Conservation (phyloP, 2,888 invertebrate genomes). For the Kuschelorhynchus macadamiae region DNA sequence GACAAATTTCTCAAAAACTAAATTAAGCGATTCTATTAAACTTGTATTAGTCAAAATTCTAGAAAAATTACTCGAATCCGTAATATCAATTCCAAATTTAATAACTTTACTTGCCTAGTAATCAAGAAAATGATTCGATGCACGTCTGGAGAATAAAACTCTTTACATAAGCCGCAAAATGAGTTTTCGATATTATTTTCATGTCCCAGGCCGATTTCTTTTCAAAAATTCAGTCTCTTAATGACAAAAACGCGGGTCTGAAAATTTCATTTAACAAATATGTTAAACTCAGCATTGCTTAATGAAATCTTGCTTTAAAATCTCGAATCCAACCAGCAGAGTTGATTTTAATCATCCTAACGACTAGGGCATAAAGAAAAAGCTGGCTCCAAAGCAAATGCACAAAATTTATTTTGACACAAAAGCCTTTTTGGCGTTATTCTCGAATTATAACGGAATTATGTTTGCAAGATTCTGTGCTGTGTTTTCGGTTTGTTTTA, state of each 20-base stretch:
- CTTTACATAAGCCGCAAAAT: background rate
- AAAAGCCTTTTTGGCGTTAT: slow-evolving; percentile 38
- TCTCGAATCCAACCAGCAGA: slow-evolving; percentile 23
- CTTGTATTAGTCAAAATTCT: too few relatives aligned
- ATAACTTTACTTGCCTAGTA: too few relatives aligned
- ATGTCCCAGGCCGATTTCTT: slow-evolving; percentile 15
- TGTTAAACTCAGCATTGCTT: slow-evolving; percentile 60
- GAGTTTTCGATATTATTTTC: slow-evolving; percentile 6
- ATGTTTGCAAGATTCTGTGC: slow-evolving; percentile 31
- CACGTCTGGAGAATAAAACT: too few relatives aligned
- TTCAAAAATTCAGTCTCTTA: slow-evolving; percentile 27
- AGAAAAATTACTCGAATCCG: too few relatives aligned
- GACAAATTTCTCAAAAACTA: too few relatives aligned
- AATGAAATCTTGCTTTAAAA: slow-evolving; percentile 50
- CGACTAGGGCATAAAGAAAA: slow-evolving; percentile 34
- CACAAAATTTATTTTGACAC: slow-evolving; percentile 42
- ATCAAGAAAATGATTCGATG: too few relatives aligned
- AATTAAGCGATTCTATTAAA: too few relatives aligned
- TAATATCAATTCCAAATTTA: too few relatives aligned
- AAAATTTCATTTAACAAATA: slow-evolving; percentile 58
- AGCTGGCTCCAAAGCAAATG: slow-evolving; percentile 38
- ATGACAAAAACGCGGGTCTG: slow-evolving; percentile 28
- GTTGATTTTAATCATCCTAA: slow-evolving; percentile 40
- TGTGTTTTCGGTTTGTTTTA: too few relatives aligned
- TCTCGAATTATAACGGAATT: slow-evolving; percentile 43